These are phyloP conservation scores for Fundulus diaphanus DNA, from an alignment of 2,797 vertebrate genomes.

Conservation along the genomic window DNA sequence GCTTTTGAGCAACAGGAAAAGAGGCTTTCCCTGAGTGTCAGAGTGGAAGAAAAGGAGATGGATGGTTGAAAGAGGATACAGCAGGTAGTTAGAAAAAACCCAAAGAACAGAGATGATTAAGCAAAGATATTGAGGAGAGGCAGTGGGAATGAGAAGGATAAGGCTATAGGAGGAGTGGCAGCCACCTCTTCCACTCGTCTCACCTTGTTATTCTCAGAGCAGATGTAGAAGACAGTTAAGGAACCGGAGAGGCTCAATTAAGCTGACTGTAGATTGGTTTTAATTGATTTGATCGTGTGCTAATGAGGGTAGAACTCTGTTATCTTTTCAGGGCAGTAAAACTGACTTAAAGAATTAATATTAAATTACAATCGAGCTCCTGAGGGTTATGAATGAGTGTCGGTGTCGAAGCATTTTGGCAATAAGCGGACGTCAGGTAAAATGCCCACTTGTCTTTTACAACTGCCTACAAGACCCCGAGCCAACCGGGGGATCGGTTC, in stretches of 20 bases:
- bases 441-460: not conserved
- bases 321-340: slow-evolving; percentile 12
- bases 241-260: slow-evolving; percentile 13
- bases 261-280: slow-evolving; percentile 29
- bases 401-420: slow-evolving; percentile 4
- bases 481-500: not conserved
- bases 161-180: slow-evolving; percentile 19
- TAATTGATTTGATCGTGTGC: slow-evolving; percentile 45
- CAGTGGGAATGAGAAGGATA: slow-evolving; percentile 12
- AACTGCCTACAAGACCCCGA: not conserved
- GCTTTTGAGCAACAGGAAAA: slow-evolving; percentile 40
- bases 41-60: slow-evolving; percentile 25
- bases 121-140: slow-evolving; percentile 6
- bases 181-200: slow-evolving; percentile 21
- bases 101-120: slow-evolving; percentile 21
- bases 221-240: slow-evolving; percentile 13
- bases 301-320: slow-evolving; percentile 20
- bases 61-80: slow-evolving; percentile 25
- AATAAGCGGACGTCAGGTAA: not conserved
- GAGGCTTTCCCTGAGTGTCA: slow-evolving; percentile 43
- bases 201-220: slow-evolving; percentile 8
- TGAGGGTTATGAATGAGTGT: not conserved
- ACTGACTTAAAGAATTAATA: slow-evolving; percentile 19
- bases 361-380: slow-evolving; percentile 14
- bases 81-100: slow-evolving; percentile 30